Conservation (phyloP, 2,888 invertebrate genomes). For the Cordilura impudica region DNA sequence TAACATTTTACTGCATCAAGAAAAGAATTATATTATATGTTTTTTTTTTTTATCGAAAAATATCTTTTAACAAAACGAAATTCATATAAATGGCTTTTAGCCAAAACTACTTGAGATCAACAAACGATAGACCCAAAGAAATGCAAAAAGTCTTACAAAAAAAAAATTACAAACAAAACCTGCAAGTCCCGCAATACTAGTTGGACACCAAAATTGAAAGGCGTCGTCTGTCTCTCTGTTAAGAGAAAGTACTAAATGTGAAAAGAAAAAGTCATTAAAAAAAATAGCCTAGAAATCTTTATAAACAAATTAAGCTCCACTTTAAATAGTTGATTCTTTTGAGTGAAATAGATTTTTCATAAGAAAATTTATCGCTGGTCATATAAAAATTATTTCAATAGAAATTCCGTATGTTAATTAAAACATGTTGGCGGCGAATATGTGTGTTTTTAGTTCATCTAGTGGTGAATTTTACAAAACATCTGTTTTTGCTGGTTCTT, state of each 20-base stretch:
- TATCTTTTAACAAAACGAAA: constrained; percentile 25
- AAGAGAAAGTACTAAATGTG: not conserved
- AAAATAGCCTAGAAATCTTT: not conserved
- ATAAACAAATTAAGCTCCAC: too few species aligned
- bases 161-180: constrained; percentile 22
- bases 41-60: constrained; percentile 32
- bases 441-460: not conserved
- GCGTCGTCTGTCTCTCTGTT: too few species aligned
- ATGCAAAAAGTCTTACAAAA: constrained; percentile 6
- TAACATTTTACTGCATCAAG: constrained; percentile 27
- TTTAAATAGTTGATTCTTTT: too few species aligned
- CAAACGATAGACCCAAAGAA: constrained; percentile 46
- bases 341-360: too few species aligned
- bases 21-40: not conserved
- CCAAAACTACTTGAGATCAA: constrained; percentile 61
- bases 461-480: constrained; percentile 46
- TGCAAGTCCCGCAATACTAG: not conserved
- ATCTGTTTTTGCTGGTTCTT: constrained; percentile 11
- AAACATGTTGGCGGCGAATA: not conserved
- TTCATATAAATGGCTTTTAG: constrained; percentile 46
- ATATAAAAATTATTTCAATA: too few species aligned
- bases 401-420: not conserved
- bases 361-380: too few species aligned
- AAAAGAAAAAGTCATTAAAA: not conserved
- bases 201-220: not conserved